A percentile compares a stretch with the other conserved stretches of the same genome.
Conservation (phyloP, 2,797 vertebrate genomes). For the Morus bassanus region DNA sequence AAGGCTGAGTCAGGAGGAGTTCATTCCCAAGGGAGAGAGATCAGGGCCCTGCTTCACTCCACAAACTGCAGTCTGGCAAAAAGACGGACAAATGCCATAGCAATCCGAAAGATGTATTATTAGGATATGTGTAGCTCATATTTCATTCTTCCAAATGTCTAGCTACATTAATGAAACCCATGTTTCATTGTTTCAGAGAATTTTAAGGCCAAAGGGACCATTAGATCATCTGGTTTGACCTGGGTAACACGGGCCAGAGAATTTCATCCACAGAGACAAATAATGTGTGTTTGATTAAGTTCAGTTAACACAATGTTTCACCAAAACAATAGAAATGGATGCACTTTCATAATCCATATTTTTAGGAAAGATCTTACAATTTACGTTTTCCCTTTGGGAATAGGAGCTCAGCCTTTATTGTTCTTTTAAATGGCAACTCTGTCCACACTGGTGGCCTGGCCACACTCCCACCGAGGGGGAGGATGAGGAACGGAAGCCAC, state of each 20-base stretch:
- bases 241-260: not conserved
- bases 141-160: conserved; percentile 19
- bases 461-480: not conserved
- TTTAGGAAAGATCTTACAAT: conserved; percentile 21
- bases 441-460: conserved; percentile 10
- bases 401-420: conserved; percentile 41
- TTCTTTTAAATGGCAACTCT: not conserved
- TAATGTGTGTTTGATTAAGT: conserved; percentile 57
- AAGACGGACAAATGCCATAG: conserved; percentile 9
- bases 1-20: not conserved
- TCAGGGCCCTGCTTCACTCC: not conserved
- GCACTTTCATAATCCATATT: conserved; percentile 48
- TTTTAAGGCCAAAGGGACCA: conserved; percentile 36
- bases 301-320: not conserved
- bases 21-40: not conserved
- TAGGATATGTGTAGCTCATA: not conserved
- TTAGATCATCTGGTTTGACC: conserved; percentile 57
- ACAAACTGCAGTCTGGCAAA: not conserved
- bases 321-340: conserved; percentile 52
- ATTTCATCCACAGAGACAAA: conserved; percentile 25
- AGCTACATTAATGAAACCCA: conserved; percentile 51
- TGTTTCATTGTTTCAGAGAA: conserved; percentile 31
- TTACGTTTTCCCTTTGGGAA: not conserved
- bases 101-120: conserved; percentile 11
- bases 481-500: not conserved